Conservation (phyloP, 2,113 vertebrate genomes). For the Semicossyphus pulcher region DNA sequence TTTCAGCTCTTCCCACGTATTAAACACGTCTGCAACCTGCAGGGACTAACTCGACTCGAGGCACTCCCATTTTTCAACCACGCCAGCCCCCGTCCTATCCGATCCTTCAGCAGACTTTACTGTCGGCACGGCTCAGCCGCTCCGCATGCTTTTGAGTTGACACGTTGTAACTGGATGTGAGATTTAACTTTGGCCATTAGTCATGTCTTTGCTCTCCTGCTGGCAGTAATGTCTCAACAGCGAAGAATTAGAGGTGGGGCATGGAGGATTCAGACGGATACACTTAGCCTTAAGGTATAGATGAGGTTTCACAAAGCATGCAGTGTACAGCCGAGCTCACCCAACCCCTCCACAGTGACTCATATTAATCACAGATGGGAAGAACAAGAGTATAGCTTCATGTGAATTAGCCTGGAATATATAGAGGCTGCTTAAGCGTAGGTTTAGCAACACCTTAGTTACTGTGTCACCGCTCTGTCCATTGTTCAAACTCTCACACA, state of each 20-base stretch:
- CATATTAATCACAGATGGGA: conserved; percentile 41
- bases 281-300: conserved; percentile 63
- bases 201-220: conserved; percentile 67
- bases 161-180: conserved; percentile 62
- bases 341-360: conserved; percentile 52
- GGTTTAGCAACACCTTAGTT: neutral
- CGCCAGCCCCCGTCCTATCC: conserved; percentile 14
- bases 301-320: conserved; percentile 58
- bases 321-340: conserved; percentile 25
- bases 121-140: conserved; percentile 32
- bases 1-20: conserved; percentile 31
- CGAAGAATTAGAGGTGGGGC: conserved; percentile 65
- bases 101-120: conserved; percentile 36
- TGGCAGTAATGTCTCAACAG: conserved; percentile 67
- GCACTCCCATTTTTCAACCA: conserved; percentile 32
- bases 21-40: conserved; percentile 38
- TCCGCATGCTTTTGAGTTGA: conserved; percentile 48
- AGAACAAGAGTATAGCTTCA: conserved; percentile 17
- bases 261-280: conserved; percentile 43
- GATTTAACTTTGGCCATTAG: conserved; percentile 64
- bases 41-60: conserved; percentile 31
- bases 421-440: neutral
- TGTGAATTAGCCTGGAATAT: neutral
- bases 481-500: conserved; percentile 12
- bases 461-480: neutral